These are phyloP conservation scores for western clawed frog (Xenopus tropicalis) DNA, from an alignment of 2,113 vertebrate genomes.

Conservation along the genomic window UCB_Xtro_10.0 CM004448.2:83582001-83582500, in stretches of 20 bases:
- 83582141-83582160: constrained; percentile 29
- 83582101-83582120: constrained; percentile 33
- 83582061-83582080: constrained; percentile 19
- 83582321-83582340: constrained; percentile 16
- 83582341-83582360: background rate
- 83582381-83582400: no score
- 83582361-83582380: no score
- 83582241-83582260: constrained; percentile 29
- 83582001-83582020: background rate
- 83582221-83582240: constrained; percentile 28
- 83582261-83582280: constrained; percentile 20
- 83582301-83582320: constrained; percentile 8
- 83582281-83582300: constrained; percentile 23
- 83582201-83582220: constrained; percentile 32
- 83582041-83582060: constrained; percentile 9
- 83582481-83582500: no score
- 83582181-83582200: constrained; percentile 26
- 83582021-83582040: constrained; percentile 3
- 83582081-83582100: constrained; percentile 9
- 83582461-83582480: no score
- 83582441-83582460: no score
- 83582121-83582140: constrained; percentile 32
- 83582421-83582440: no score
- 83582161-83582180: constrained; percentile 4
- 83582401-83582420: no score